phyloP scores from a whole-genome alignment of 1,140 invertebrate genomes.

The Drosophila parabipectinata region DNA sequence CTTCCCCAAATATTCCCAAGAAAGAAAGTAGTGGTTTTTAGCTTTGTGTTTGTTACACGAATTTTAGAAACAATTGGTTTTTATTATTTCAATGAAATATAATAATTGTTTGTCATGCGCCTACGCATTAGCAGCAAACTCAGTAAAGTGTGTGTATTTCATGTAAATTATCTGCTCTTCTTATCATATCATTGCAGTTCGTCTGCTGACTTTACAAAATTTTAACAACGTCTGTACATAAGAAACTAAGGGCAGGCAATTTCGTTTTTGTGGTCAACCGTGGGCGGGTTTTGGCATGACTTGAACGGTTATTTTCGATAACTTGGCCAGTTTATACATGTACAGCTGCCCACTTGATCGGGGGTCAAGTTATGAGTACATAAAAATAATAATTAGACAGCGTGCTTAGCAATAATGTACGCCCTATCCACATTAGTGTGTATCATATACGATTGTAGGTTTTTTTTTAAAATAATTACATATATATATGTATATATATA shows the following conservation, averaged over 20 bases:
- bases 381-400: slow-evolving; percentile 59
- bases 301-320: slow-evolving; percentile 48
- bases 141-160: slow-evolving; percentile 69
- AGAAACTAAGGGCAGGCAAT: slow-evolving; percentile 66
- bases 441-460: slow-evolving; percentile 56
- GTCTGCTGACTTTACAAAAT: slow-evolving; percentile 65
- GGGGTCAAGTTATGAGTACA: slow-evolving; percentile 56
- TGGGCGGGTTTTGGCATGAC: slow-evolving; percentile 44
- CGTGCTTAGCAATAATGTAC: slow-evolving; percentile 51
- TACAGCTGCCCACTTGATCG: slow-evolving; percentile 33
- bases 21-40: slow-evolving; percentile 28
- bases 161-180: slow-evolving; percentile 58
- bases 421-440: slow-evolving; percentile 56
- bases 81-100: slow-evolving; percentile 83
- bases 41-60: slow-evolving; percentile 80
- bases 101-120: slow-evolving; percentile 77
- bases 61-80: slow-evolving; percentile 82
- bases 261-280: slow-evolving; percentile 50
- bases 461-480: slow-evolving; percentile 49
- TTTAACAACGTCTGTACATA: slow-evolving; percentile 76
- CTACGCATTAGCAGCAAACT: slow-evolving; percentile 75
- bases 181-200: slow-evolving; percentile 38
- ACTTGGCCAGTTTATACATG: slow-evolving; percentile 59
- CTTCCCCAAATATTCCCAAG: background rate
- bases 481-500: slow-evolving; percentile 37